A percentile compares a stretch with the other conserved stretches of the same genome.
These are phyloP conservation scores for Leptothorax acervorum DNA, from an alignment of 2,888 invertebrate genomes.

Conservation along the genomic window DNA sequence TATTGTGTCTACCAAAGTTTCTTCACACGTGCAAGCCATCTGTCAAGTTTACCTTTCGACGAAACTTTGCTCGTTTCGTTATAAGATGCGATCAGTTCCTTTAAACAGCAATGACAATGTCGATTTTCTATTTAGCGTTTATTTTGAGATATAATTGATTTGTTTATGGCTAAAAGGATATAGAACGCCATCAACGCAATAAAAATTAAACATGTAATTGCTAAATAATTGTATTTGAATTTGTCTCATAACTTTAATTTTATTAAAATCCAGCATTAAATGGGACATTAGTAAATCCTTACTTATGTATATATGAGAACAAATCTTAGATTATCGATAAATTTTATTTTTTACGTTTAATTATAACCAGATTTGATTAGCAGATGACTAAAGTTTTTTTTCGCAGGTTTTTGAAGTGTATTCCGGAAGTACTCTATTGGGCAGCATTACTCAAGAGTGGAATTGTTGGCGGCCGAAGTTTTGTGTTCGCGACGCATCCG, in stretches of 20 bases:
- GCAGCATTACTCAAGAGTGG: constrained; percentile 92
- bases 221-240: background rate
- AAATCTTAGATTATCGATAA: background rate
- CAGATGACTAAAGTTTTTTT: constrained; percentile 19
- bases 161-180: background rate
- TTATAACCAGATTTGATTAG: background rate
- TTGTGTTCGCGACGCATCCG: constrained; percentile 90
- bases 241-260: background rate
- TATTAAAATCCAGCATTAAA: too few relatives aligned
- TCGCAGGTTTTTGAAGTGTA: constrained; percentile 91
- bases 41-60: constrained; percentile 56
- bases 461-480: constrained; percentile 90
- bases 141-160: background rate
- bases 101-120: constrained; percentile 12
- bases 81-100: too few relatives aligned
- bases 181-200: background rate
- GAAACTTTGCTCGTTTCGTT: constrained; percentile 52
- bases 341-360: background rate
- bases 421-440: constrained; percentile 89
- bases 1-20: constrained; percentile 38
- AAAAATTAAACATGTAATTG: background rate
- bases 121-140: background rate
- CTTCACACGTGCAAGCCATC: constrained; percentile 68
- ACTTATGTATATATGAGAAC: background rate
- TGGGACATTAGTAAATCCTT: background rate